These are phyloP conservation scores for Mobula birostris DNA, from an alignment of 2,113 vertebrate genomes.

Conservation along the genomic window DNA sequence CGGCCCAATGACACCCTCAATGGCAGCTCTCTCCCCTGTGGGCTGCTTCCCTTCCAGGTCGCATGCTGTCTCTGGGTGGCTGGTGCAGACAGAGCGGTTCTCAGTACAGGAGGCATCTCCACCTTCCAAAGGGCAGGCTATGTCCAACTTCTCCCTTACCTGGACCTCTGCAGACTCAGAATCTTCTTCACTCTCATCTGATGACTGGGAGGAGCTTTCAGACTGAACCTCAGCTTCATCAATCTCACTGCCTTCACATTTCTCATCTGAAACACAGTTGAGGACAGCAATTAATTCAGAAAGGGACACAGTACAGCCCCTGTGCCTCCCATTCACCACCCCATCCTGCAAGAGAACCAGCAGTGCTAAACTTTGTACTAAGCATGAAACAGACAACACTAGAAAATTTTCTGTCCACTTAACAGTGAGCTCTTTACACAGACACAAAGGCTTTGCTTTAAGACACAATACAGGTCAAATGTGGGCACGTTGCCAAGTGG, in stretches of 20 bases:
- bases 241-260: background rate
- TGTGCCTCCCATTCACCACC: too few species aligned
- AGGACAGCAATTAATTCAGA: too few species aligned
- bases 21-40: background rate
- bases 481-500: too few species aligned
- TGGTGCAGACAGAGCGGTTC: background rate
- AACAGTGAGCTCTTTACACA: too few species aligned
- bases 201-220: background rate
- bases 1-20: background rate
- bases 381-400: too few species aligned
- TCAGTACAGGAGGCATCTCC: constrained; percentile 30
- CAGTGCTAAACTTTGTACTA: background rate
- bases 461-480: too few species aligned
- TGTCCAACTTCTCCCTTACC: constrained; percentile 23
- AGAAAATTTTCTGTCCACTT: too few species aligned
- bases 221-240: constrained; percentile 42
- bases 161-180: constrained; percentile 39
- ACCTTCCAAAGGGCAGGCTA: constrained; percentile 38
- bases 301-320: background rate
- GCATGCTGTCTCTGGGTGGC: background rate
- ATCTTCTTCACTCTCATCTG: background rate
- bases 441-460: too few species aligned
- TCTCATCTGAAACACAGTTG: constrained; percentile 25
- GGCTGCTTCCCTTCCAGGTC: background rate
- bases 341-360: too few species aligned